A percentile compares a stretch with the other conserved stretches of the same genome.
These are phyloP conservation scores for Pentamera pediparva DNA, from an alignment of 53 echinoderm and acorn worm genomes.

Conservation along the genomic window DNA sequence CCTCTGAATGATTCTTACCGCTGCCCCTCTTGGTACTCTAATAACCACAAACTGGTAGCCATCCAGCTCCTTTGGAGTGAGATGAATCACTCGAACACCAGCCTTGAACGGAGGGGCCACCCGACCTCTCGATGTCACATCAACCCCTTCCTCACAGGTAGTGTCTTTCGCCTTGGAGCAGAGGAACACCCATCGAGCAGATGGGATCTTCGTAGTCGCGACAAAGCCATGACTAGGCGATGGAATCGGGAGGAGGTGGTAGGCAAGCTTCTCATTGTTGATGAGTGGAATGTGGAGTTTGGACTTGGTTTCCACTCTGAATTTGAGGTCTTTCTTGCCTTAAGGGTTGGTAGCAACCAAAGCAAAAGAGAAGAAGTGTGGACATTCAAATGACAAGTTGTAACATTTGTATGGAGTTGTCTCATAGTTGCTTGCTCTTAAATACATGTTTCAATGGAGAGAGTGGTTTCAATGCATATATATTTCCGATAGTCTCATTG, in stretches of 20 bases:
- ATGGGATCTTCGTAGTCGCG: constrained; percentile 19
- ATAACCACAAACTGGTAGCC: constrained; percentile 41
- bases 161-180: constrained; percentile 56
- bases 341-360: too few relatives aligned
- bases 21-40: constrained; percentile 29
- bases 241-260: constrained; percentile 65
- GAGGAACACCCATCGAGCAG: constrained; percentile 59
- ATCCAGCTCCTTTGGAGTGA: constrained; percentile 34
- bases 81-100: constrained; percentile 43
- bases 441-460: too few relatives aligned
- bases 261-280: constrained; percentile 32
- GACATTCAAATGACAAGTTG: too few relatives aligned
- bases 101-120: constrained; percentile 61
- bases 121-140: constrained; percentile 53
- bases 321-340: neutral
- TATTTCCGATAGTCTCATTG: too few relatives aligned
- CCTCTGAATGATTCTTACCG: too few relatives aligned
- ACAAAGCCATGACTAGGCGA: constrained; percentile 49
- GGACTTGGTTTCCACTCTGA: neutral
- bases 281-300: constrained; percentile 37
- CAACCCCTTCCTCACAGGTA: constrained; percentile 61
- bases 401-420: too few relatives aligned
- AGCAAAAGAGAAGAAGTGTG: too few relatives aligned
- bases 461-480: too few relatives aligned
- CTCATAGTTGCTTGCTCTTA: too few relatives aligned